phyloP scores from a whole-genome alignment of 2,888 invertebrate species.

The Polyploca ridens region DNA sequence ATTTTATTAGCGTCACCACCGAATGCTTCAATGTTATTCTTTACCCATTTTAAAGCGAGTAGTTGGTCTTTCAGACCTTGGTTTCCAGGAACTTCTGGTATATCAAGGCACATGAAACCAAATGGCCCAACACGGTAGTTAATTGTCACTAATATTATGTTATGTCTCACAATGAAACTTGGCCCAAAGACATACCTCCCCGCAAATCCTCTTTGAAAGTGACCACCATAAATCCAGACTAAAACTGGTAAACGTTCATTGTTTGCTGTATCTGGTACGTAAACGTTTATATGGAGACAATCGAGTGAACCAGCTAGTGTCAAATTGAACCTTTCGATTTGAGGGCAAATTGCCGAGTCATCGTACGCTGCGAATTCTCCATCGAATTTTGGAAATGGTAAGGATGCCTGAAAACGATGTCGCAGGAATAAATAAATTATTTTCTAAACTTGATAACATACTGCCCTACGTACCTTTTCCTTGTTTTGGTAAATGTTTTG shows the following conservation, averaged over 20 bases:
- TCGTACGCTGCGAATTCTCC: constrained; percentile 51
- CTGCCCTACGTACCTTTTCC: too few relatives aligned
- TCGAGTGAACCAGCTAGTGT: constrained; percentile 44
- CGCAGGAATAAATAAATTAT: too few relatives aligned
- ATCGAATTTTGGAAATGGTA: constrained; percentile 42
- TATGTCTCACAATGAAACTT: constrained; percentile 52
- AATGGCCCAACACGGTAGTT: constrained; percentile 61
- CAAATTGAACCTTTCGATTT: constrained; percentile 39
- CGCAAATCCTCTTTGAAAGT: too few relatives aligned
- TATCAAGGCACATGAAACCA: constrained; percentile 64
- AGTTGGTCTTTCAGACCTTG: constrained; percentile 65
- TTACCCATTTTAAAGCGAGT: constrained; percentile 58
- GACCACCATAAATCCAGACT: too few relatives aligned
- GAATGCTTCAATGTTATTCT: constrained; percentile 56
- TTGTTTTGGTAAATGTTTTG: too few relatives aligned
- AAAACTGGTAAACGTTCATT: constrained; percentile 54
- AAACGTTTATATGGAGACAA: constrained; percentile 57
- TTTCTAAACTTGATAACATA: too few relatives aligned
- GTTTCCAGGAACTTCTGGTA: constrained; percentile 57
- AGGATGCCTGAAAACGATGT: too few relatives aligned
- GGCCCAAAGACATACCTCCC: too few relatives aligned
- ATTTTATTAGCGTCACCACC: constrained; percentile 58
- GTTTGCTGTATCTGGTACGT: constrained; percentile 48
- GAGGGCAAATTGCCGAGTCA: constrained; percentile 58
- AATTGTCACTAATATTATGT: constrained; percentile 56